These are phyloP conservation scores for Octonoba sinensis DNA, from an alignment of 2,888 invertebrate genomes.

Conservation along the genomic window DNA sequence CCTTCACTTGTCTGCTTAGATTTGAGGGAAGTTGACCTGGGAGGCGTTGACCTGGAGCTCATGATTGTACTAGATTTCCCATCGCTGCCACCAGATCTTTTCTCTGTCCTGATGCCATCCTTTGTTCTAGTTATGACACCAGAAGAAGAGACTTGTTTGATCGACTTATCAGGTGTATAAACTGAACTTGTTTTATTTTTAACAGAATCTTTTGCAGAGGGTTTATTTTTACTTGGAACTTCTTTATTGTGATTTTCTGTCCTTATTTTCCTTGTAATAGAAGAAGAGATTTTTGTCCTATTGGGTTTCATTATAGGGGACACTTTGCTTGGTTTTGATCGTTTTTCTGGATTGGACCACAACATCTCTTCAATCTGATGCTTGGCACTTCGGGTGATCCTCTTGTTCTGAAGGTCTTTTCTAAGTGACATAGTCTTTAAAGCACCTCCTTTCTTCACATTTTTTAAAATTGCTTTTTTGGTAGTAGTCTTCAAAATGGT, in stretches of 20 bases:
- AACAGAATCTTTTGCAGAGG: constrained; percentile 1
- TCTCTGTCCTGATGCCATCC: too few species aligned
- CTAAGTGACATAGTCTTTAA: constrained; percentile 57
- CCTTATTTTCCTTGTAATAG: too few species aligned
- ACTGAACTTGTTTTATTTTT: constrained; percentile 24
- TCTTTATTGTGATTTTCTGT: too few species aligned
- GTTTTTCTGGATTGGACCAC: constrained; percentile 56
- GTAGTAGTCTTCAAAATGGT: constrained; percentile 20
- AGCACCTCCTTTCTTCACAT: constrained; percentile 30
- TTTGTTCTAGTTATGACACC: too few species aligned
- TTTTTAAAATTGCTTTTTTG: constrained; percentile 39
- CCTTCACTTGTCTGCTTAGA: too few species aligned
- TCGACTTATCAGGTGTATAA: constrained; percentile 8
- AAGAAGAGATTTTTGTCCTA: too few species aligned
- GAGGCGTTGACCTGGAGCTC: too few species aligned
- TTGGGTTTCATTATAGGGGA: too few species aligned
- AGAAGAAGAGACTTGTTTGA: neutral
- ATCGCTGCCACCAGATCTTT: too few species aligned
- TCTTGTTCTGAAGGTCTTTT: constrained; percentile 54
- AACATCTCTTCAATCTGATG: constrained; percentile 54
- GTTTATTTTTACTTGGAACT: too few species aligned
- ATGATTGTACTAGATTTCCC: too few species aligned
- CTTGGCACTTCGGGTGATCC: constrained; percentile 59
- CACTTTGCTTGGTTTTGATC: neutral
- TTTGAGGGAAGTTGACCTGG: too few species aligned